Percentiles rank a stretch among this genome's conserved stretches.
phyloP scores from a whole-genome alignment of 2,113 vertebrate species.

The Meleagris gallopavo region DNA sequence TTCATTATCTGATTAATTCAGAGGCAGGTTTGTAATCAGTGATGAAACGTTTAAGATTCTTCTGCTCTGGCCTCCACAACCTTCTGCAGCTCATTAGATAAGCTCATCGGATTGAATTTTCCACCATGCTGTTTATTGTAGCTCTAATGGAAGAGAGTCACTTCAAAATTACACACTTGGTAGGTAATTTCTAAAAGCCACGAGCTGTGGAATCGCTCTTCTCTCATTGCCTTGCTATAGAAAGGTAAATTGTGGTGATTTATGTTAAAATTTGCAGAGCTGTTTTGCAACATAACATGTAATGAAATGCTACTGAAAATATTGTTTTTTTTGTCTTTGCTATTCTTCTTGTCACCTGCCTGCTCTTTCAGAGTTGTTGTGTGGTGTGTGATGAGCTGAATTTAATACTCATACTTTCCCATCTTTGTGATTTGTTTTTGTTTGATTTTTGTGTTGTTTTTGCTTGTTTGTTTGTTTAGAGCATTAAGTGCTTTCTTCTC shows the following conservation, averaged over 20 bases:
- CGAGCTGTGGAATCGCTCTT: conserved; percentile 2
- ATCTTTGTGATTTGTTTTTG: not conserved
- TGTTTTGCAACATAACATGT: not conserved
- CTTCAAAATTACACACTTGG: conserved; percentile 69
- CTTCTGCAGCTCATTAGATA: conserved; percentile 72
- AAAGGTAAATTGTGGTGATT: not conserved
- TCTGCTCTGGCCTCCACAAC: conserved; percentile 33
- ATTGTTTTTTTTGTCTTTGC: not conserved
- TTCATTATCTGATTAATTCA: conserved; percentile 71
- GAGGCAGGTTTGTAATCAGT: conserved; percentile 63
- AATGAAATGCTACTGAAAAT: not conserved
- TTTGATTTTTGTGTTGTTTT: no score
- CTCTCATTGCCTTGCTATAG: not conserved
- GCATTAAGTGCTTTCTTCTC: not conserved
- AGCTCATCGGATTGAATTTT: conserved; percentile 70
- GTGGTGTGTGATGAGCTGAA: not conserved
- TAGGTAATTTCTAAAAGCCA: conserved; percentile 61
- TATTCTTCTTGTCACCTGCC: not conserved
- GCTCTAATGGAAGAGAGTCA: conserved; percentile 66
- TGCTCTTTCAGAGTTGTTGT: not conserved
- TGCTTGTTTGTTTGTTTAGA: not conserved
- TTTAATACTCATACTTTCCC: not conserved
- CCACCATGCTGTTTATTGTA: conserved; percentile 70
- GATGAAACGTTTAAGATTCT: conserved; percentile 67
- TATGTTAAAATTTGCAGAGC: not conserved